Evolutionary conservation across 2,888 invertebrate species (phyloP), one percentile per base, ranked within the genome.

Genomic region (Rhimphoctona megacephalus): DNA sequence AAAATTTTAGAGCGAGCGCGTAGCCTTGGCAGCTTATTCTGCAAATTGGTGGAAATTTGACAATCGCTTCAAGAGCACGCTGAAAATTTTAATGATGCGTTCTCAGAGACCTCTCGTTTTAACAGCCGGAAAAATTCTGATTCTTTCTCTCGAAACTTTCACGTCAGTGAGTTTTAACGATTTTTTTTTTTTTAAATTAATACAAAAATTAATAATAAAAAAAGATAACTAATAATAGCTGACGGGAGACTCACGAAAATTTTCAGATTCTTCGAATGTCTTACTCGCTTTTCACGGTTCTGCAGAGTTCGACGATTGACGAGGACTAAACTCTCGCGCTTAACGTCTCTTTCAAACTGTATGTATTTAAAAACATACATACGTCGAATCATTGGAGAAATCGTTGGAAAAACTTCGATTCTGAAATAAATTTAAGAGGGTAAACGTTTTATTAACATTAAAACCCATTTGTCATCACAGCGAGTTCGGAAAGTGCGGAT

Each of bases 241-340:
- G 61, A 74, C 46, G 54, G 8, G 22, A 74, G 46, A 64, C 7
- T 54, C 66, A 69, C 22, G 25, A 43, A 73, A 17, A 73, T 54
- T 78, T 92, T 54, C 78, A 92, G 92, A 91, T 92, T 64, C 83
- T 92, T 14, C 89, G 90, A 67, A 90, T 87, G 85, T 92, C 92
- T 6, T 92, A 92, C 69, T 92, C 92, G 17, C 89, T 92, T 74
- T 92, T 92, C 80, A 92, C 92, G 0, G 89, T 92, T 52, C 86
- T 92, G 8, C 90, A 89, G 87, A 90, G 89, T 57, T 88, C 90
- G 22, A 85, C 90, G 30, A 79, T 25, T 49, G 74, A 86, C 83
- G 67, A 54, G 22, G 25, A 52, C n/a, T 66, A 19, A 36, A n/a
- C 11, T 17, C 17, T 17, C 8, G n/a, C 19, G 9, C 30, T 43